Evolutionary conservation across 1,140 invertebrate species (phyloP), one percentile per base, ranked within the genome.

Genomic region (Halesus radiatus): DNA sequence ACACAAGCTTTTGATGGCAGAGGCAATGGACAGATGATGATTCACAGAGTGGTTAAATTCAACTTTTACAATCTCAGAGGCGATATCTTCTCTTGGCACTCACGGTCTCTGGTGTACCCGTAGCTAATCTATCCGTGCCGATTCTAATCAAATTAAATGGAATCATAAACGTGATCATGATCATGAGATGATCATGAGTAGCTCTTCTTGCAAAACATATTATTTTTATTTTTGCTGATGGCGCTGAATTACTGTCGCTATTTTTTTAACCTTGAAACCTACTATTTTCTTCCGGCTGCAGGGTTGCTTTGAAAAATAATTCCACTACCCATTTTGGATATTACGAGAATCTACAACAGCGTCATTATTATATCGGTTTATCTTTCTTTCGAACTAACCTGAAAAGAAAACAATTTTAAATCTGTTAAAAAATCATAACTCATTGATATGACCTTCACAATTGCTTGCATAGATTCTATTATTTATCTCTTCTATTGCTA

Each of bases 131-230:
- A 23, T 23, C 56, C 18, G 26, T 26, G 62, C 74, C 74, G 74
- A 60, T 76, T 32, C 53, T 50, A 76, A 76, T 64, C 56, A 18
- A 20, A 23, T 16, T 32, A 76, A 76, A 62, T 76, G 75, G 20
- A 45, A 56, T 32, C 22, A 50, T 5, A 76, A 32, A 76, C 75
- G 75, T 76, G 75, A 76, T 62, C 56, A 76, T 60, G 75, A 29
- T 45, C 8, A 45, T 1, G 37, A 45, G 8, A 76, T 64, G 8
- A 76, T 64, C 75, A 76, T 60, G 56, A 29, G 8, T 37, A 16
- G 32, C 32, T 68, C 26, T 68, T 68, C 26, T 68, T 18, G 29
- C 10, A 6, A 68, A 68, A 68, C n/a, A 16, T 32, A 68, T 60
- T 60, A 1, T 23, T 22, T 15, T 26, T 1, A 23, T 26, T 37